Conservation (phyloP, 35 echinoderm and acorn worm species). For the Apostichopus californicus region DNA sequence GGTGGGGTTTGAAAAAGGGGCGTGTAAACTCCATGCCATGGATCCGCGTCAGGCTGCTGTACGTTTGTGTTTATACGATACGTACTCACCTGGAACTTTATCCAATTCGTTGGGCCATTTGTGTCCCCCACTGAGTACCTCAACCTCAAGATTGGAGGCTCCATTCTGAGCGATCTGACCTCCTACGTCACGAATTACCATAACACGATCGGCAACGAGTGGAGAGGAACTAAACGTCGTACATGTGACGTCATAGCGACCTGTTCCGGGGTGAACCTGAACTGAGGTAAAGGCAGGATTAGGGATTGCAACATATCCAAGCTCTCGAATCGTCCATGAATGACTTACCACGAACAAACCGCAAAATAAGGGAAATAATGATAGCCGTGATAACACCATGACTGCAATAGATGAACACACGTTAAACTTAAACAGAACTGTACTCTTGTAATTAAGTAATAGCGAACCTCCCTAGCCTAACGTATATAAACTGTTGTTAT, state of each 20-base stretch:
- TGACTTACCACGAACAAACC: not conserved
- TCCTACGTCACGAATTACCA: constrained; percentile 72
- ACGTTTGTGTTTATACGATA: not conserved
- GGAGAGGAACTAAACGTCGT: constrained; percentile 75
- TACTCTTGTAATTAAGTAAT: too few species aligned
- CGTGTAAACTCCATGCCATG: too few species aligned
- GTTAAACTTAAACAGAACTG: too few species aligned
- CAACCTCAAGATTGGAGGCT: constrained; percentile 35
- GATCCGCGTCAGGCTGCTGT: too few species aligned
- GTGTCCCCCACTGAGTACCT: constrained; percentile 48
- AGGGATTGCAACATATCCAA: constrained; percentile 49
- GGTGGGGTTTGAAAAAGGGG: too few species aligned
- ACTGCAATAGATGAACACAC: too few species aligned
- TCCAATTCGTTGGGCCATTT: constrained; percentile 85
- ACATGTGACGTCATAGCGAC: constrained; percentile 58
- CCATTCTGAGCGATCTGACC: constrained; percentile 18
- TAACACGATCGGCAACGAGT: constrained; percentile 47
- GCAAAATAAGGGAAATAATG: not conserved
- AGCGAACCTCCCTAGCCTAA: too few species aligned
- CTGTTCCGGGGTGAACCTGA: constrained; percentile 35
- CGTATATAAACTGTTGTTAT: too few species aligned
- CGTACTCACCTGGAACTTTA: constrained; percentile 81
- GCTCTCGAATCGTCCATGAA: constrained; percentile 49
- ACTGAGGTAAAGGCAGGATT: constrained; percentile 65
- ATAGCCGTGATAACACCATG: not conserved